Evolutionary conservation across 2,113 vertebrate genomes (phyloP).

Genomic region (Stictonetta naevosa): DNA sequence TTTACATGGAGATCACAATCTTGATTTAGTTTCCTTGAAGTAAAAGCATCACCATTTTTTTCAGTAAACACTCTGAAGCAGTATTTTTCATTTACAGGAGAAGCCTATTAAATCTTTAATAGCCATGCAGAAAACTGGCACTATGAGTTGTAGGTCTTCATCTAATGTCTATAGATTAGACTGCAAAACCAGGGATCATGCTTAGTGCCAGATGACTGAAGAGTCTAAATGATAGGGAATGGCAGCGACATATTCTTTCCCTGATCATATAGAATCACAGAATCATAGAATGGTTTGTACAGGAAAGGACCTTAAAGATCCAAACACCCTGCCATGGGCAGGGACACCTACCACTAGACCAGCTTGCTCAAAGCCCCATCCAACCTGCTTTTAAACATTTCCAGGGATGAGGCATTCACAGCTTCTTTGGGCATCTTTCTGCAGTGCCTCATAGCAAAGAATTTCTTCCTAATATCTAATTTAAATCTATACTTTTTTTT

Average conservation of each 20-base stretch:
- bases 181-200: background rate
- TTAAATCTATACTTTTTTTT: too few species aligned
- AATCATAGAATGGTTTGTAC: too few species aligned
- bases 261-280: background rate
- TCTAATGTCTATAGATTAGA: background rate
- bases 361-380: too few species aligned
- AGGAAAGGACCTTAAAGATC: too few species aligned
- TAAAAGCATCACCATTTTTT: constrained; percentile 10
- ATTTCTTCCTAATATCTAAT: too few species aligned
- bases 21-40: constrained; percentile 1
- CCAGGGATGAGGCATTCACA: too few species aligned
- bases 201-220: background rate
- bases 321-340: too few species aligned
- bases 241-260: background rate
- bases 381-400: too few species aligned
- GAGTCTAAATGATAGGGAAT: background rate
- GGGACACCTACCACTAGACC: too few species aligned
- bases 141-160: background rate
- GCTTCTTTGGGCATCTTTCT: too few species aligned
- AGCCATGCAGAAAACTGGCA: background rate
- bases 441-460: too few species aligned
- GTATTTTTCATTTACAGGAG: background rate
- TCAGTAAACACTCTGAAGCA: background rate
- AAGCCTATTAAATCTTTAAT: background rate
- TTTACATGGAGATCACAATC: constrained; percentile 37